Evolutionary conservation across 2,113 vertebrate genomes (phyloP).

Genomic region (Hippoglossus stenolepis): DNA sequence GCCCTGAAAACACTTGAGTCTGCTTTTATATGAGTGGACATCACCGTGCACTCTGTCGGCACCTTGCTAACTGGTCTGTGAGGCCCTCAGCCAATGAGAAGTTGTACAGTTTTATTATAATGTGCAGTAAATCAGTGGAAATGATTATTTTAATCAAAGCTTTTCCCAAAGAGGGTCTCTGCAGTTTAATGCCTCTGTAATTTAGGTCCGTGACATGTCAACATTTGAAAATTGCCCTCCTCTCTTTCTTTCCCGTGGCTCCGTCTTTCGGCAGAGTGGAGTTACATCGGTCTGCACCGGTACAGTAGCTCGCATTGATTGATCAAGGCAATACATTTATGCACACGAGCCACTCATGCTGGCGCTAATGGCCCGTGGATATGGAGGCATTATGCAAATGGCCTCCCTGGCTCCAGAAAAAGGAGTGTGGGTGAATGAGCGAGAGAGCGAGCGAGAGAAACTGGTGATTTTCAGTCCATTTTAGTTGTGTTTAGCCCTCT

Average conservation of each 20-base stretch:
- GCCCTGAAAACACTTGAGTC: background rate
- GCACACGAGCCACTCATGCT: slow-evolving; percentile 62
- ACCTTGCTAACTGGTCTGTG: background rate
- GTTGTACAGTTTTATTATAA: background rate
- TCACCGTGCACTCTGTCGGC: background rate
- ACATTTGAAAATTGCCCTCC: background rate
- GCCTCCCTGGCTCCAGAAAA: slow-evolving; percentile 25
- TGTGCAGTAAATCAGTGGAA: background rate
- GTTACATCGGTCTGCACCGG: slow-evolving; percentile 16
- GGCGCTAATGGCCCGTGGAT: slow-evolving; percentile 72
- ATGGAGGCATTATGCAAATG: slow-evolving; percentile 77
- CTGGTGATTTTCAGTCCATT: slow-evolving; percentile 60
- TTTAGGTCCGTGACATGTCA: slow-evolving; percentile 9
- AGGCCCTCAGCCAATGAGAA: background rate
- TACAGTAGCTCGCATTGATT: slow-evolving; percentile 66
- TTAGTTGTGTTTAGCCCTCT: slow-evolving; percentile 55
- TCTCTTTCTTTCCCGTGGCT: background rate
- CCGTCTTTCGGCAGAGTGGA: slow-evolving; percentile 8
- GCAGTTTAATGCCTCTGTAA: background rate
- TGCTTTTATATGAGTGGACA: background rate
- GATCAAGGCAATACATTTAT: slow-evolving; percentile 71
- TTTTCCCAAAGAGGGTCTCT: background rate
- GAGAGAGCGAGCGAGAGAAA: slow-evolving; percentile 53
- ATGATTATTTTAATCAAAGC: background rate
- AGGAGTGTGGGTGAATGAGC: slow-evolving; percentile 48